Base-by-base conservation (phyloP, 2,797 vertebrate genomes). In the Cuniculus paca region DNA sequence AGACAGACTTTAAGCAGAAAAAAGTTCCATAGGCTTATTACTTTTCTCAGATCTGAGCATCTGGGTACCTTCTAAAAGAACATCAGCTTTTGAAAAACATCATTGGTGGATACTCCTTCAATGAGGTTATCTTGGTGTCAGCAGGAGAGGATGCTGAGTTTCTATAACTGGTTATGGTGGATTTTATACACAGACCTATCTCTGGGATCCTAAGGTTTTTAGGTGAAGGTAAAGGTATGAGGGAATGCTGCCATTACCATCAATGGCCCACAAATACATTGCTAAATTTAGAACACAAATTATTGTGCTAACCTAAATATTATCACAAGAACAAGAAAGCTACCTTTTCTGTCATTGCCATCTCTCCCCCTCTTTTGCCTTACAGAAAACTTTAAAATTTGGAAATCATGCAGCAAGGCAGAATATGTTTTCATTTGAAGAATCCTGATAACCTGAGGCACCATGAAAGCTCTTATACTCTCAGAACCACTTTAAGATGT, bases 371-470 rank as follows among this genome's bases (percentile, higher is more conserved):
- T 77, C 8, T 24, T 79, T 79, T 61, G 48, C 80, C 39, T 87
- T 75, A 75, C 58, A 79, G 63, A 84, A 54, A 20, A 81, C 58
- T 58, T 88, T 68, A 87, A 89, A 60, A 65, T 36, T 90, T 77
- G 34, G 60, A 42, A 84, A 48, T 77, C 75, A 22, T 84, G 20
- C 16, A n/a, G 24, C 42, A 63, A 79, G 52, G 1, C 0, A 2
- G 26, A 78, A 84, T 65, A 61, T 11, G 45, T 79, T 95, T 93
- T 95, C 87, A 82, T 17, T 26, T 48, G n/a, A 90, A 80, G 72
- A 83, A 79, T 52, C 22, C 39, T 63, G 3, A 88, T 82, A 82
- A 82, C 36, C 36, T 31, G 17, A 8, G 39, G 68, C 19, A 42
- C 54, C 60, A 68, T 52, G 77, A 79, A 56, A 74, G 24, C 26